phyloP scores from a whole-genome alignment of 2,113 vertebrate species.

The Eolophus roseicapilla region DNA sequence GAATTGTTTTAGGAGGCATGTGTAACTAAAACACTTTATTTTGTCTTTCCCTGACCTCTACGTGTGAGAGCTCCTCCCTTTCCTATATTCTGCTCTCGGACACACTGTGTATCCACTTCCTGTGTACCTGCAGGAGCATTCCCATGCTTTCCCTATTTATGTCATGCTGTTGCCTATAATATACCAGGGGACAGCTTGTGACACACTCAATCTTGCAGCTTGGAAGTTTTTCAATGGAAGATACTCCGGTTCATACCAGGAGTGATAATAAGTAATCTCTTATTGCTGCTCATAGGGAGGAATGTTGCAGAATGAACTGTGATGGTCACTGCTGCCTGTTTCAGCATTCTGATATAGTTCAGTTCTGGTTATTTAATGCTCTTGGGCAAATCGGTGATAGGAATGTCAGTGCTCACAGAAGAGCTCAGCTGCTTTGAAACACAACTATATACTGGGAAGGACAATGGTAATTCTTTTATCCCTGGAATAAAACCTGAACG shows the following conservation, averaged over 20 bases:
- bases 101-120: accelerated
- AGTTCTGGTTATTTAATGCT: neutral
- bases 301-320: accelerated
- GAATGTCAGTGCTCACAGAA: accelerated
- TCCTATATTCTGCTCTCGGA: accelerated
- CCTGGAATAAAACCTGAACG: neutral
- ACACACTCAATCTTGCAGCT: accelerated
- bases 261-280: neutral
- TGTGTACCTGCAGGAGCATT: neutral
- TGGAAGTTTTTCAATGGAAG: accelerated
- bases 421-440: neutral
- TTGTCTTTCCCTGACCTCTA: neutral
- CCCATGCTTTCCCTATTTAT: accelerated
- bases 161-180: neutral
- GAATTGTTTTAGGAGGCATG: accelerated
- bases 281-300: accelerated
- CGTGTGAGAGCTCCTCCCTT: neutral
- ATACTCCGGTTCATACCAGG: accelerated
- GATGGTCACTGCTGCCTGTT: neutral
- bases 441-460: accelerated
- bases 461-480: neutral
- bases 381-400: accelerated
- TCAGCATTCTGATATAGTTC: accelerated
- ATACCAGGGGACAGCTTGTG: accelerated
- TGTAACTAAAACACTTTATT: accelerated